phyloP scores from a whole-genome alignment of 2,888 invertebrate species.

The Blastobasis lacticolella region DNA sequence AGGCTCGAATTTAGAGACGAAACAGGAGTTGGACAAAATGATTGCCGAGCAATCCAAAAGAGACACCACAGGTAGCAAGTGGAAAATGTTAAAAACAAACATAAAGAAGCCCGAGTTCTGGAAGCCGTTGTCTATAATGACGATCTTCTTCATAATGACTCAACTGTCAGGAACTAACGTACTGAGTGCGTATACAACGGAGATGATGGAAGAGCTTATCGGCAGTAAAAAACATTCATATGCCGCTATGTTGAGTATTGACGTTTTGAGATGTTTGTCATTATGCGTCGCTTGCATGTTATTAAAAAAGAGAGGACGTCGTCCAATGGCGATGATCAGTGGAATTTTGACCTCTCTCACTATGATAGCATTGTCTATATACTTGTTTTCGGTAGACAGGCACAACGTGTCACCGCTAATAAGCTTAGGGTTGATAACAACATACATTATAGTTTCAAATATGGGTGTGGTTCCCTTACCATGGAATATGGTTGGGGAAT shows the following conservation, averaged over 20 bases:
- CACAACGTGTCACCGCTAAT: constrained; percentile 41
- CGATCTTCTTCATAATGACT: constrained; percentile 77
- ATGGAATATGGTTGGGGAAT: constrained; percentile 84
- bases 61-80: constrained; percentile 40
- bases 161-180: constrained; percentile 83
- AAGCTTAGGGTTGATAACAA: constrained; percentile 68
- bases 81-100: constrained; percentile 45
- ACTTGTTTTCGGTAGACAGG: constrained; percentile 51
- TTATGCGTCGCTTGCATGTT: constrained; percentile 76
- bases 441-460: constrained; percentile 74
- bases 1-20: constrained; percentile 62
- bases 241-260: constrained; percentile 78
- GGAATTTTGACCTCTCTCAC: constrained; percentile 75
- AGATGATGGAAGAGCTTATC: constrained; percentile 76
- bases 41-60: constrained; percentile 50
- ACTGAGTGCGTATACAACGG: constrained; percentile 80
- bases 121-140: constrained; percentile 76
- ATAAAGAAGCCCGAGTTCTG: constrained; percentile 73
- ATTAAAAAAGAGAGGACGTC: constrained; percentile 74
- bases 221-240: constrained; percentile 69
- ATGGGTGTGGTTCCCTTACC: constrained; percentile 79
- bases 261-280: constrained; percentile 75
- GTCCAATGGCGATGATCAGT: constrained; percentile 78
- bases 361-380: constrained; percentile 68
- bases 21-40: constrained; percentile 66